These are phyloP conservation scores for Pseudococcus longispinus DNA, from an alignment of 2,888 invertebrate species.

Conservation along the genomic window DNA sequence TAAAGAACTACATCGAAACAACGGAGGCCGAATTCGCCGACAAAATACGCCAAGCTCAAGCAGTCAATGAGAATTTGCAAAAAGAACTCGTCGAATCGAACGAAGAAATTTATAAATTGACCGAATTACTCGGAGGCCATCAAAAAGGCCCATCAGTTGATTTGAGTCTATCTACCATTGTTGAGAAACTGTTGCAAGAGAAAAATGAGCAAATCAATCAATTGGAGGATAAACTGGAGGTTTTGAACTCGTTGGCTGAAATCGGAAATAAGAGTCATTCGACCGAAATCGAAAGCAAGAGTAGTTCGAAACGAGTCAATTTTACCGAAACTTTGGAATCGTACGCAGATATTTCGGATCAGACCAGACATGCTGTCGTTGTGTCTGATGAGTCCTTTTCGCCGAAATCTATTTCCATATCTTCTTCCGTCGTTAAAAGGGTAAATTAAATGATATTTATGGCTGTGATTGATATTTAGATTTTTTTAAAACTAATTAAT, in stretches of 20 bases:
- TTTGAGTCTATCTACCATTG: background rate
- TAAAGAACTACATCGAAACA: background rate
- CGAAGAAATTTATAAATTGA: conserved; percentile 29
- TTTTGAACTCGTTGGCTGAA: background rate
- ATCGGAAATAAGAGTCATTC: background rate
- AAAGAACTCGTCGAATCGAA: background rate
- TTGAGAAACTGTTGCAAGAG: background rate
- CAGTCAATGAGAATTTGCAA: conserved; percentile 19
- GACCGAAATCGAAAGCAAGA: conserved; percentile 6
- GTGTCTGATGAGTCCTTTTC: background rate
- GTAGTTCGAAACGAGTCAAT: conserved; percentile 19
- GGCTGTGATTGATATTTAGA: too few relatives aligned
- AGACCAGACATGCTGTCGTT: conserved; percentile 36
- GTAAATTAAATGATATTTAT: background rate
- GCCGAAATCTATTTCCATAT: conserved; percentile 24
- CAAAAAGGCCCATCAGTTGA: background rate
- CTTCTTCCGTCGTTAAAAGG: background rate
- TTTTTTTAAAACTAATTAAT: background rate
- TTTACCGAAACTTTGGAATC: conserved; percentile 46
- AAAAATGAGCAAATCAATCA: background rate
- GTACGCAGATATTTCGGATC: conserved; percentile 21
- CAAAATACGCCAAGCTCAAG: background rate
- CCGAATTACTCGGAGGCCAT: background rate
- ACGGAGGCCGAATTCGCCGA: conserved; percentile 11
- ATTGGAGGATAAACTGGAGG: conserved; percentile 21